Percentiles rank a stretch among this genome's conserved stretches.
phyloP scores from a whole-genome alignment of 64 coral and sea anemone species.

The Montipora efflorescens region DNA sequence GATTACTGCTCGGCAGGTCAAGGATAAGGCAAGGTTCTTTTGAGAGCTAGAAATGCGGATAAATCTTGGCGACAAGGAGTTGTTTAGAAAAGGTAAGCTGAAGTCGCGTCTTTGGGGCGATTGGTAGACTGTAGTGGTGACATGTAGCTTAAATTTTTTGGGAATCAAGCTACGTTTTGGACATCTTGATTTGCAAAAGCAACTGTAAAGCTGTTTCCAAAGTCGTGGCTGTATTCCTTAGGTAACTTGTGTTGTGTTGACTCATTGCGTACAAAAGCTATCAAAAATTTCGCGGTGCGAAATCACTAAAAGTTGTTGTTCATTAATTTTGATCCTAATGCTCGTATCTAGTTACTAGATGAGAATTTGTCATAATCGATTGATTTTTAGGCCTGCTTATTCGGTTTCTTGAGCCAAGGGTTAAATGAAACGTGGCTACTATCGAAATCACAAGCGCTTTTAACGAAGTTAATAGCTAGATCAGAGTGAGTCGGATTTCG shows the following conservation, averaged over 20 bases:
- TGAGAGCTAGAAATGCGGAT: background rate
- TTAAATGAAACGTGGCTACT: too few relatives aligned
- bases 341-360: background rate
- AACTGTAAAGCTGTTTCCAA: background rate
- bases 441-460: background rate
- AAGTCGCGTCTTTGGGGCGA: too few relatives aligned
- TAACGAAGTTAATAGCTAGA: background rate
- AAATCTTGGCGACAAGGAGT: background rate
- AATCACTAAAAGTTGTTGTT: background rate
- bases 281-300: background rate
- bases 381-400: too few relatives aligned
- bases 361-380: background rate
- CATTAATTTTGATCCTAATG: background rate
- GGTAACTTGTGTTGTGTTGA: background rate
- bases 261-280: background rate
- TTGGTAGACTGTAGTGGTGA: too few relatives aligned
- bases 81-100: background rate
- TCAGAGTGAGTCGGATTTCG: background rate
- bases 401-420: too few relatives aligned
- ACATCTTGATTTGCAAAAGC: background rate
- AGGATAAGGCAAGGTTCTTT: background rate
- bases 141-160: background rate
- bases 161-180: background rate
- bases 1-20: background rate
- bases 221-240: slow-evolving; percentile 9